phyloP scores from a whole-genome alignment of 37 sponge, comb jelly and placozoan genomes.

The Amphimedon queenslandica region DNA sequence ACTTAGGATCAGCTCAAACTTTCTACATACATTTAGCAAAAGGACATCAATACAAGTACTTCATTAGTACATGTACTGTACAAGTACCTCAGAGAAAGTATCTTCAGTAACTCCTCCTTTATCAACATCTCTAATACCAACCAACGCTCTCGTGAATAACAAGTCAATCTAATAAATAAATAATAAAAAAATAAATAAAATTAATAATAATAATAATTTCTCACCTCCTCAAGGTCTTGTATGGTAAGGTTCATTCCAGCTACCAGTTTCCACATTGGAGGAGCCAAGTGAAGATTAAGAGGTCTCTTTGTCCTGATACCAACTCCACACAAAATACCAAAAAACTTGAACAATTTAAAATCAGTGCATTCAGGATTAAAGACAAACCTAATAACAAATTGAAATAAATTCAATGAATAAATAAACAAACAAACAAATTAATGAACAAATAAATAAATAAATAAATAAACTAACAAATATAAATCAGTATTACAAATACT shows the following conservation, averaged over 20 bases:
- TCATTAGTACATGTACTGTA: too few relatives aligned
- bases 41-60: too few relatives aligned
- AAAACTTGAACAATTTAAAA: slow-evolving; percentile 63
- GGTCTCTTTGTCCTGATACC: slow-evolving; percentile 88
- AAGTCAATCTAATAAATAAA: slow-evolving; percentile 40
- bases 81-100: slow-evolving; percentile 78
- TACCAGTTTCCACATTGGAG: too few relatives aligned
- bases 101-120: slow-evolving; percentile 66
- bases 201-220: too few relatives aligned
- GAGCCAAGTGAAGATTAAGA: too few relatives aligned
- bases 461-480: too few relatives aligned
- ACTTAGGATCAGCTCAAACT: too few relatives aligned
- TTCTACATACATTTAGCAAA: too few relatives aligned
- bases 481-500: slow-evolving; percentile 5
- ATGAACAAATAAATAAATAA: too few relatives aligned
- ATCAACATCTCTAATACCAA: slow-evolving; percentile 61
- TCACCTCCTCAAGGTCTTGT: too few relatives aligned
- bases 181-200: background rate
- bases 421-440: too few relatives aligned
- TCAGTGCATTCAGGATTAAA: slow-evolving; percentile 73
- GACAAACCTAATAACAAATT: slow-evolving; percentile 46
- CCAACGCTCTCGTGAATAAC: slow-evolving; percentile 38
- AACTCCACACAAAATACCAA: slow-evolving; percentile 85
- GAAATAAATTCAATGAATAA: background rate
- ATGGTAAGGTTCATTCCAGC: too few relatives aligned